Base-by-base conservation (phyloP, 2,113 vertebrate genomes). In the Phrynosoma blainvillii region DNA sequence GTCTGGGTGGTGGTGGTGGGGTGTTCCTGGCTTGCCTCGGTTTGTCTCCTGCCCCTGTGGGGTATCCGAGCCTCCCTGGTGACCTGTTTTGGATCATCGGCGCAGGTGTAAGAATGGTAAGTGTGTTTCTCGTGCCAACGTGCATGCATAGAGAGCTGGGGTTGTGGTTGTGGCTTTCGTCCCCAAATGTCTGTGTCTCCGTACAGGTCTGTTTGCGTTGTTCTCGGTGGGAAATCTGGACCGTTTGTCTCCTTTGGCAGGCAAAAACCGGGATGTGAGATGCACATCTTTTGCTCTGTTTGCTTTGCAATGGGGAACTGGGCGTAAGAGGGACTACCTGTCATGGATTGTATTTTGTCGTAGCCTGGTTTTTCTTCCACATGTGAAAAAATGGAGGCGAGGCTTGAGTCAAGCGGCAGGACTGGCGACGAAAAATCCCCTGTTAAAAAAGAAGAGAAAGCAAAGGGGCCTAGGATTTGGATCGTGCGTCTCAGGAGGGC, bases 31-130 rank as follows among this genome's bases (percentile, higher is more conserved):
- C 59, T 62, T 62, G 59, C 11, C 56, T 59, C 56, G 2, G 56
- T 3, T 62, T 18, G 16, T 62, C 8, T 9, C 52, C 18, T 27
- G 27, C 65, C 18, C 75, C 82, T 4, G 21, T 75, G 76, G 36
- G 59, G 36, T 5, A 36, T 1, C 59, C 27, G 20, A 88, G 20
- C 32, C 86, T 84, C 83, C 73, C 42, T 47, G 42, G 0, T n/a
- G 74, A 47, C 5, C 66, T 71, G 12, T 84, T 56, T 84, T 79
- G 10, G 79, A 13, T 71, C 2, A 70, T 12, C 23, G 5, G 9
- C 0, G 0, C 11, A 4, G n/a, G 42, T 47, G 42, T 68, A 42
- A 88, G 80, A 88, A 89, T 90, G 93, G 86, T 42, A 76, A 86
- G 82, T 82, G 56, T 84, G 80, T 77, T 27, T 74, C 7, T 36